These are phyloP conservation scores for Nothobranchius kuhntae DNA, from an alignment of 2,113 vertebrate species.

Conservation along the genomic window DNA sequence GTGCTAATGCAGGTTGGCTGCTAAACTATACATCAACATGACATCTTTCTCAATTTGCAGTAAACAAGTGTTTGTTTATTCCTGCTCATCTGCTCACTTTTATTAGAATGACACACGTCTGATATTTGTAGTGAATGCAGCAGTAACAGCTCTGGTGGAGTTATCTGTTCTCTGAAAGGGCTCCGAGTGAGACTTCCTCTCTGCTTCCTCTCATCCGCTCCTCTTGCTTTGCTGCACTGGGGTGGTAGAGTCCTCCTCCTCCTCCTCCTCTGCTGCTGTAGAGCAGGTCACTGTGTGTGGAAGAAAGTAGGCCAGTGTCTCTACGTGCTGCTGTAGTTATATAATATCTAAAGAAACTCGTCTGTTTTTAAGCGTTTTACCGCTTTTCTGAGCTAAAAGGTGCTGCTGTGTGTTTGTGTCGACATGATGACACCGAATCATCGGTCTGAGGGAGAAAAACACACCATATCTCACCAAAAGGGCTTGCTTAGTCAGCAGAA, in stretches of 20 bases:
- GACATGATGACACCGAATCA: not conserved
- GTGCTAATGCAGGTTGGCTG: too few species aligned
- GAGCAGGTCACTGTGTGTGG: conserved; percentile 72
- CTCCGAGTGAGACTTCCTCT: conserved; percentile 53
- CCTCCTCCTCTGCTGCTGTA: conserved; percentile 50
- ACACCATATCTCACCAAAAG: not conserved
- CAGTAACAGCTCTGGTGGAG: too few species aligned
- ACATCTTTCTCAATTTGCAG: too few species aligned
- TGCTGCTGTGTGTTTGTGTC: not conserved
- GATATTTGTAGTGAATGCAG: too few species aligned
- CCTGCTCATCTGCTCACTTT: too few species aligned
- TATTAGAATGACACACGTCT: too few species aligned
- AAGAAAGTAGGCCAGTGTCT: conserved; percentile 76
- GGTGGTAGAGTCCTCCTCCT: conserved; percentile 28
- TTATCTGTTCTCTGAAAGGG: not conserved
- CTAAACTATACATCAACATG: too few species aligned
- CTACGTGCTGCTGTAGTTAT: conserved; percentile 65
- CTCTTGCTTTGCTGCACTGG: conserved; percentile 49
- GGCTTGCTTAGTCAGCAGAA: conserved; percentile 9
- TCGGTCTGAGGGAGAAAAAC: not conserved
- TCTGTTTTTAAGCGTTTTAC: conserved; percentile 27
- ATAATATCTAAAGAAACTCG: conserved; percentile 62
- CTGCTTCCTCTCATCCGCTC: conserved; percentile 13
- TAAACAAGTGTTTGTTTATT: too few species aligned
- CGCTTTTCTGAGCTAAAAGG: not conserved